Conservation (phyloP, 2,888 invertebrate genomes). For the Gerris lacustris region DNA sequence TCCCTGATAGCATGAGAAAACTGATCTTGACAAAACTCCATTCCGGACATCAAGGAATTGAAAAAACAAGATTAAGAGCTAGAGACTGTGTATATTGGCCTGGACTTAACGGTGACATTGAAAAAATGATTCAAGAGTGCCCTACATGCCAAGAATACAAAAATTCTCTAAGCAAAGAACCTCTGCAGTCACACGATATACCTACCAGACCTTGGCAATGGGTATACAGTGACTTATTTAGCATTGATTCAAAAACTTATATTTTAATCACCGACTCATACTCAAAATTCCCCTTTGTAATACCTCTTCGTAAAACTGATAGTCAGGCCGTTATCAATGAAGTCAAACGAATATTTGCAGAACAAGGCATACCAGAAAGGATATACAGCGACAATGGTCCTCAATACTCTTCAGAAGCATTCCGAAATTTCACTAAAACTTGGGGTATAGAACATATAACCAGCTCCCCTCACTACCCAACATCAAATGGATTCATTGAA, state of each 20-base stretch:
- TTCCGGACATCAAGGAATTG: background rate
- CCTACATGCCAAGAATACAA: background rate
- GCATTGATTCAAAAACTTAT: background rate
- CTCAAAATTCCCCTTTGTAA: background rate
- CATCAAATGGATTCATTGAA: background rate
- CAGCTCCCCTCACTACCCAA: background rate
- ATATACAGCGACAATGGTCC: background rate
- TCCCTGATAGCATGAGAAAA: background rate
- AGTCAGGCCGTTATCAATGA: background rate
- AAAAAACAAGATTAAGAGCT: background rate
- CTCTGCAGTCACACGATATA: background rate
- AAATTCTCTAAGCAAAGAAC: background rate
- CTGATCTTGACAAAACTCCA: background rate
- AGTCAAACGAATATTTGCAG: background rate
- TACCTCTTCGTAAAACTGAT: background rate
- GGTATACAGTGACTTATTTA: background rate
- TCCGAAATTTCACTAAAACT: background rate
- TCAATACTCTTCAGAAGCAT: background rate
- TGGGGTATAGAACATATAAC: background rate
- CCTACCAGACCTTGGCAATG: background rate
- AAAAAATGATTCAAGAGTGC: background rate
- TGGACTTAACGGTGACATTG: background rate
- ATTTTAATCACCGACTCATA: background rate
- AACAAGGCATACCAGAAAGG: background rate
- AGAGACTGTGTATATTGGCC: background rate